These are phyloP conservation scores for Vanacampus margaritifer DNA, from an alignment of 2,113 vertebrate genomes.

Conservation along the genomic window DNA sequence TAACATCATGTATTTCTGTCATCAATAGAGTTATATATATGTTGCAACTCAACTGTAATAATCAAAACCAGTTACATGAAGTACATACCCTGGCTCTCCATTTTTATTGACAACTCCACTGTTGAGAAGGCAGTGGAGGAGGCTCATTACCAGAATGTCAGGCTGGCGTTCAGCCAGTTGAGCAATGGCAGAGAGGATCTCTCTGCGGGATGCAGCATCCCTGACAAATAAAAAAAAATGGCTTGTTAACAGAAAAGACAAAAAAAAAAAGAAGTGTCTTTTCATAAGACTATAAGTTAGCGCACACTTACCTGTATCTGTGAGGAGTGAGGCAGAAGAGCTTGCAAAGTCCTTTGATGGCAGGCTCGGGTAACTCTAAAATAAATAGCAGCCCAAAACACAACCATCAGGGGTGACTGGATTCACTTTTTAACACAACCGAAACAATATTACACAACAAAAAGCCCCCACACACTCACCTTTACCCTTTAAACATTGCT, in stretches of 20 bases:
- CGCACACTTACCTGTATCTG: conserved; percentile 83
- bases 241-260: neutral
- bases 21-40: neutral
- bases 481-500: conserved; percentile 83
- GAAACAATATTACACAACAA: neutral
- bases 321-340: conserved; percentile 94
- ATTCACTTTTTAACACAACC: neutral
- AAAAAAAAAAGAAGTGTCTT: neutral
- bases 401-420: neutral
- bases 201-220: conserved; percentile 88
- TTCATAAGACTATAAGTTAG: neutral
- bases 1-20: neutral
- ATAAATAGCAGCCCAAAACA: conserved; percentile 3
- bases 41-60: too few species aligned
- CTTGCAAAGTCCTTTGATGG: conserved; percentile 92
- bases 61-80: neutral
- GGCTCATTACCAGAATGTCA: conserved; percentile 80
- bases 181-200: conserved; percentile 82
- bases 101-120: conserved; percentile 82
- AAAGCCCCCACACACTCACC: conserved; percentile 64
- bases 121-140: conserved; percentile 83
- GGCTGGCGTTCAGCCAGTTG: conserved; percentile 87
- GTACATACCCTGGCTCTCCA: conserved; percentile 80
- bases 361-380: conserved; percentile 81
- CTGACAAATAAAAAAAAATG: conserved; percentile 53